Percentiles rank a stretch among this genome's conserved stretches.
phyloP scores from a whole-genome alignment of 1,140 invertebrate species.

The Linepithema humile region DNA sequence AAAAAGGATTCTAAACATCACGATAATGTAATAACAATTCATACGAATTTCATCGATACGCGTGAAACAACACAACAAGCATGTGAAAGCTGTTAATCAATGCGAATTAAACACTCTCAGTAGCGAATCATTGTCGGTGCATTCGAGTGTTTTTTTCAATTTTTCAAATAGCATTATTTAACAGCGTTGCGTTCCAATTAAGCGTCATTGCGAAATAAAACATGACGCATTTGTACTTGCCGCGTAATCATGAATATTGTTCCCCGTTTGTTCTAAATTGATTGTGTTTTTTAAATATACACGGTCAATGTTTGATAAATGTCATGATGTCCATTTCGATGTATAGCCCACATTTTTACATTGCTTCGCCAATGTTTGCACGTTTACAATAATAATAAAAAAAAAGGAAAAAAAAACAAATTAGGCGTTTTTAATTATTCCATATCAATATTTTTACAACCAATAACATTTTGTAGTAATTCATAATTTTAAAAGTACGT shows the following conservation, averaged over 20 bases:
- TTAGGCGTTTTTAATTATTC: constrained; percentile 1
- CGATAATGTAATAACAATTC: not conserved
- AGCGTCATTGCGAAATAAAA: not conserved
- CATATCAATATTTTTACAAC: too few species aligned
- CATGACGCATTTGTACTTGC: constrained; percentile 3
- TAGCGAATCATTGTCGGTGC: not conserved
- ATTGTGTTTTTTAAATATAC: constrained; percentile 54
- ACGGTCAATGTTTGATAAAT: constrained; percentile 20
- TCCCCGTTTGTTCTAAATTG: constrained; percentile 25
- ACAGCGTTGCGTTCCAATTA: constrained; percentile 35
- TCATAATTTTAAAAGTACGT: too few species aligned
- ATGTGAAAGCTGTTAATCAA: constrained; percentile 22
- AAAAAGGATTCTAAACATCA: not conserved
- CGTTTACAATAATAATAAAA: not conserved
- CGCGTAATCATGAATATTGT: constrained; percentile 54
- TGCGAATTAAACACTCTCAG: not conserved
- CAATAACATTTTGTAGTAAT: too few species aligned
- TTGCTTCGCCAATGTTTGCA: not conserved
- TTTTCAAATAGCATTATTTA: constrained; percentile 22
- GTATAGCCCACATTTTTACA: not conserved
- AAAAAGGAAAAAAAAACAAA: too few species aligned
- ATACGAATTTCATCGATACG: constrained; percentile 17
- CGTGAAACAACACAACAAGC: not conserved
- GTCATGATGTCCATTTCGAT: not conserved
- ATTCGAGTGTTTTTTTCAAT: constrained; percentile 18